Evolutionary conservation across 92 coral and sea anemone genomes (phyloP).

Genomic region (Epizoanthus fatuus): DNA sequence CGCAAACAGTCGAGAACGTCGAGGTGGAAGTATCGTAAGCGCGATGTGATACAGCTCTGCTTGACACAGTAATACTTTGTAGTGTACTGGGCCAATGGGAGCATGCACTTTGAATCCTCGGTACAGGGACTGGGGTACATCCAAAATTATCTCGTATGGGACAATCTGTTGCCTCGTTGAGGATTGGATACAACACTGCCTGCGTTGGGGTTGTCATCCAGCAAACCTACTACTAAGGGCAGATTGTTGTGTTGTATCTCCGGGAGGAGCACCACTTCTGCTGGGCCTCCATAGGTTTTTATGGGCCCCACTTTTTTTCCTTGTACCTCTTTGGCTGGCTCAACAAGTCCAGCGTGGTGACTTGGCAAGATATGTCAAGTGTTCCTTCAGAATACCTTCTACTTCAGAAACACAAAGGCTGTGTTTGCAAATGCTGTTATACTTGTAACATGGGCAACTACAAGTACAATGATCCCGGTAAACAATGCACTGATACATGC

Average conservation of each 20-base stretch:
- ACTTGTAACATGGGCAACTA: constrained; percentile 60
- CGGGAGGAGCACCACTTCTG: constrained; percentile 8
- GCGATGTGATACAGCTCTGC: constrained; percentile 38
- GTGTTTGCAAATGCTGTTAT: constrained; percentile 56
- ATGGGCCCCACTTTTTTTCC: constrained; percentile 57
- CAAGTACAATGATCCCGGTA: constrained; percentile 56
- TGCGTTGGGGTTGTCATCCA: constrained; percentile 51
- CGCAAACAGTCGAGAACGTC: no score
- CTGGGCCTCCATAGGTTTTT: constrained; percentile 55
- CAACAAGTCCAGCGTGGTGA: constrained; percentile 37
- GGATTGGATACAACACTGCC: constrained; percentile 51
- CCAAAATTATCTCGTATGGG: constrained; percentile 6
- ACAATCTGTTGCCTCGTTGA: constrained; percentile 19
- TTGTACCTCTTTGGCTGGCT: no score
- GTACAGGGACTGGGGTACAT: no score
- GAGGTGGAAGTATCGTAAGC: constrained; percentile 53
- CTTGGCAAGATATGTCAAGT: constrained; percentile 20
- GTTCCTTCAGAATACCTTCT: constrained; percentile 39
- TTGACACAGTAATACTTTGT: constrained; percentile 60
- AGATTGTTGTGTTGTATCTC: constrained; percentile 58
- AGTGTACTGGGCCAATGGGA: constrained; percentile 39
- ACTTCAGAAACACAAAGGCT: constrained; percentile 57
- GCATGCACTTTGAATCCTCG: neutral
- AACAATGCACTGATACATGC: constrained; percentile 50
- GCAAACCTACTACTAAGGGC: constrained; percentile 52